Conservation (phyloP, 2,797 vertebrate species). For the Myotis pilosus region DNA sequence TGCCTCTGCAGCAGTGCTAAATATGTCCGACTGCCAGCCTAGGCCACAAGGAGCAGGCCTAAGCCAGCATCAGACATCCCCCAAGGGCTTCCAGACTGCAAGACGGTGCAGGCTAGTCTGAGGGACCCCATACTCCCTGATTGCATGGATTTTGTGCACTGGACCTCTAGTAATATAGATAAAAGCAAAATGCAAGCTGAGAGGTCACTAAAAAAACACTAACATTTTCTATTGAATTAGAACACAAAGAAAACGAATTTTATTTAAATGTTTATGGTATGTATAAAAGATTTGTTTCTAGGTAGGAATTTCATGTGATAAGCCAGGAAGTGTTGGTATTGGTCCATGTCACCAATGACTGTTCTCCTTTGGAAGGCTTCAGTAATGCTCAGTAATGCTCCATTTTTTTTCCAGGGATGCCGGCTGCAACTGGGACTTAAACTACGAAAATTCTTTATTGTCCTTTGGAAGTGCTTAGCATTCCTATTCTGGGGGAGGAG, state of each 20-base stretch:
- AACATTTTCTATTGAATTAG: neutral
- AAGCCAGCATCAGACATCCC: too few relatives aligned
- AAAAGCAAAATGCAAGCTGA: neutral
- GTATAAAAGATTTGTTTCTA: neutral
- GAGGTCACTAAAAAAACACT: neutral
- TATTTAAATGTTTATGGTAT: neutral
- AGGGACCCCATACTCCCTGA: too few relatives aligned
- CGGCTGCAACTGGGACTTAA: neutral
- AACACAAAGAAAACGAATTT: neutral
- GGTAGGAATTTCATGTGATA: neutral
- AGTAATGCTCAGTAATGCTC: neutral
- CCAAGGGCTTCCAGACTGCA: too few relatives aligned
- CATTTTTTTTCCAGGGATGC: neutral
- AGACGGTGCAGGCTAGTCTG: too few relatives aligned
- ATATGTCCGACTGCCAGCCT: too few relatives aligned
- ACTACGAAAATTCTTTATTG: neutral
- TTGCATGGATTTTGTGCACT: too few relatives aligned
- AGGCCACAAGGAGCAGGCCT: too few relatives aligned
- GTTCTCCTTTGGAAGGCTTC: neutral
- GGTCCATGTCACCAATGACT: neutral
- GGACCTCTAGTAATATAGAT: neutral
- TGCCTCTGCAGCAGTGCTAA: too few relatives aligned
- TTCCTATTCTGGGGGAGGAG: neutral
- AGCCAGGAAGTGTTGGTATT: neutral
- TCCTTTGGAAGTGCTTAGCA: neutral